phyloP scores from a whole-genome alignment of 2,113 vertebrate species.

The Thunnus maccoyii region DNA sequence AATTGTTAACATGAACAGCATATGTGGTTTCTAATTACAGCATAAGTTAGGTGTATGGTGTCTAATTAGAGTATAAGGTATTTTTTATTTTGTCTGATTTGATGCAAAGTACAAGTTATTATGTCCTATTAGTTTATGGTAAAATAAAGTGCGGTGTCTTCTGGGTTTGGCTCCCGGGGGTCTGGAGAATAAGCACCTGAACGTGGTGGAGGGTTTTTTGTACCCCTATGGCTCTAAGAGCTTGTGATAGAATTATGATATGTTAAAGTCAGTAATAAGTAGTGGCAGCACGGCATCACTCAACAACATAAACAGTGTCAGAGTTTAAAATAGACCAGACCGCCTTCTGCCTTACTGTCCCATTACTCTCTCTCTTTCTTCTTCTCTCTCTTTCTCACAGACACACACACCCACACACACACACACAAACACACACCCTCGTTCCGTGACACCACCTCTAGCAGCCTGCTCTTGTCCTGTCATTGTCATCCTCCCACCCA shows the following conservation, averaged over 20 bases:
- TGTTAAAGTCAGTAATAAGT: slow-evolving; percentile 73
- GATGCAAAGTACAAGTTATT: no score
- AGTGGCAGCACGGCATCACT: slow-evolving; percentile 74
- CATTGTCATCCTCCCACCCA: slow-evolving; percentile 46
- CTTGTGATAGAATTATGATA: slow-evolving; percentile 53
- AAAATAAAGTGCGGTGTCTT: no score
- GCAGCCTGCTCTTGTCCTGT: slow-evolving; percentile 34
- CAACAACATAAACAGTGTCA: slow-evolving; percentile 81
- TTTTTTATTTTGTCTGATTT: no score
- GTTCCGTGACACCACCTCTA: not conserved
- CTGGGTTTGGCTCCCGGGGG: no score
- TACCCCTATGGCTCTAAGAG: not conserved
- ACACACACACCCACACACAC: not conserved
- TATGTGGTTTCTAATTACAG: no score
- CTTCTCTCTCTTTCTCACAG: not conserved
- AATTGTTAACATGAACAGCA: not conserved
- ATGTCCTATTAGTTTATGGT: no score
- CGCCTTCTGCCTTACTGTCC: slow-evolving; percentile 1
- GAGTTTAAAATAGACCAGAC: slow-evolving; percentile 76
- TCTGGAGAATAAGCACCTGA: no score
- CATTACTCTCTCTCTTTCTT: not conserved
- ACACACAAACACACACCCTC: slow-evolving; percentile 31
- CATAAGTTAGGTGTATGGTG: no score
- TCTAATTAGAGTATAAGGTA: no score
- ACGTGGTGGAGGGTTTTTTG: no score